A percentile compares a stretch with the other conserved stretches of the same genome.
Evolutionary conservation across 2,888 invertebrate genomes (phyloP).

Genomic region (Micoletzkya japonica): DNA sequence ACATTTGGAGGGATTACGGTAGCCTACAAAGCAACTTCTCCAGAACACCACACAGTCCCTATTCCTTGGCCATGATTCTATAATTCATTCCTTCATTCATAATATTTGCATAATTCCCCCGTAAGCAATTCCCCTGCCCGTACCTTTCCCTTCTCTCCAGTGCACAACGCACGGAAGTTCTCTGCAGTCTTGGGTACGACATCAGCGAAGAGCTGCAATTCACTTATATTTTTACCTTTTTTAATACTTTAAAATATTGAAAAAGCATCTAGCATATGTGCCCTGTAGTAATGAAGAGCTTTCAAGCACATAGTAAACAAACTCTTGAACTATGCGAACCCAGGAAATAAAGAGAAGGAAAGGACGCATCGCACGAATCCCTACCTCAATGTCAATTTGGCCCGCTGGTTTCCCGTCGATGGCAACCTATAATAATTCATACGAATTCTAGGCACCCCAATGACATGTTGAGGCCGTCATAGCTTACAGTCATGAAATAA

Average conservation of each 20-base stretch:
- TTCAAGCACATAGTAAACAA: too few relatives aligned
- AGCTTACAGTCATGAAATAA: too few relatives aligned
- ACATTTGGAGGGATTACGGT: constrained; percentile 17
- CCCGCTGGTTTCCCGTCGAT: constrained; percentile 56
- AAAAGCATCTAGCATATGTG: background rate
- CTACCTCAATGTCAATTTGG: constrained; percentile 55
- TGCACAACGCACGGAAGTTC: constrained; percentile 63
- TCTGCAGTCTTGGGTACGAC: constrained; percentile 88
- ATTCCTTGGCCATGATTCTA: too few relatives aligned
- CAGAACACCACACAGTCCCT: too few relatives aligned
- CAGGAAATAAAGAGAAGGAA: constrained; percentile 4
- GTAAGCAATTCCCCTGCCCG: constrained; percentile 62
- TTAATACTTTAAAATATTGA: constrained; percentile 19
- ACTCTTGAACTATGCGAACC: too few relatives aligned
- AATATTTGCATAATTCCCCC: constrained; percentile 7
- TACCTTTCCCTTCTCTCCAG: constrained; percentile 86
- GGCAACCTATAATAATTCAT: constrained; percentile 49
- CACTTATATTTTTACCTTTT: too few relatives aligned
- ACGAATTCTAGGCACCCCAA: too few relatives aligned
- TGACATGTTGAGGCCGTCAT: too few relatives aligned
- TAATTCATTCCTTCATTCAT: too few relatives aligned
- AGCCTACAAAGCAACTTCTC: constrained; percentile 90
- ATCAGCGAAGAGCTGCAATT: constrained; percentile 80
- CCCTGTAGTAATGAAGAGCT: too few relatives aligned
- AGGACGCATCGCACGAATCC: background rate